Evolutionary conservation across 2,113 vertebrate species (phyloP).

Genomic region (Callipepla californica): DNA sequence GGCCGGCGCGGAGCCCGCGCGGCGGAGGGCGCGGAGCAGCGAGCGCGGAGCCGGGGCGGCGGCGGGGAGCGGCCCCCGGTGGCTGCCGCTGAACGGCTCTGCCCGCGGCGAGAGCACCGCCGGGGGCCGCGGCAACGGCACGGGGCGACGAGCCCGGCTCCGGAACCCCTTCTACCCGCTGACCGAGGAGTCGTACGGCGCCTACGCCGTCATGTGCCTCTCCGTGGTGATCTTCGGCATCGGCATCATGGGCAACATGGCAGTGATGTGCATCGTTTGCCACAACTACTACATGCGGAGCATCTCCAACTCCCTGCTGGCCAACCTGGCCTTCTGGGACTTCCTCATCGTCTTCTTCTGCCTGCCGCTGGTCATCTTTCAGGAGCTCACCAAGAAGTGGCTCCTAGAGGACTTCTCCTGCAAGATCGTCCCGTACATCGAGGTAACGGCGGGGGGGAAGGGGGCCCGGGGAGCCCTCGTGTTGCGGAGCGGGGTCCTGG

Average conservation of each 20-base stretch:
- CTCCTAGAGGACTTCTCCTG: slow-evolving; percentile 95
- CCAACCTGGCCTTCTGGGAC: slow-evolving; percentile 97
- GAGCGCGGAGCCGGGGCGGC: background rate
- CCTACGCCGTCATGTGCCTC: slow-evolving; percentile 86
- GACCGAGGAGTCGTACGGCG: slow-evolving; percentile 87
- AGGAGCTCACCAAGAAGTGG: slow-evolving; percentile 94
- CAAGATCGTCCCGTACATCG: slow-evolving; percentile 95
- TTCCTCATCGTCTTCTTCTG: slow-evolving; percentile 95
- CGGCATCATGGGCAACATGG: slow-evolving; percentile 93
- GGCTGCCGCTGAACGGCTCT: slow-evolving; percentile 84
- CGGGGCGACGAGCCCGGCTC: slow-evolving; percentile 70
- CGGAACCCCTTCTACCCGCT: slow-evolving; percentile 94
- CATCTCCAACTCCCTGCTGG: slow-evolving; percentile 96
- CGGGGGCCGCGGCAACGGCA: slow-evolving; percentile 63
- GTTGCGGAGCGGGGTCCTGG: background rate
- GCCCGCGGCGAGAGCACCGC: slow-evolving; percentile 8
- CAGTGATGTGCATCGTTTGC: slow-evolving; percentile 97
- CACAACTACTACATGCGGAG: slow-evolving; percentile 99
- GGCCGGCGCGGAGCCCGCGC: slow-evolving; percentile 48
- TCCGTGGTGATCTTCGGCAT: slow-evolving; percentile 90
- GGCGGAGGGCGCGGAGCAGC: background rate
- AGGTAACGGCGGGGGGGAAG: slow-evolving; percentile 82
- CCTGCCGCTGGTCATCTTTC: slow-evolving; percentile 93
- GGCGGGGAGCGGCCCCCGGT: slow-evolving; percentile 65
- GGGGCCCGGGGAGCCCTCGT: background rate